Evolutionary conservation across 1,140 invertebrate species (phyloP), one percentile per base, ranked within the genome.

Genomic region (Mesaphorura yosii): DNA sequence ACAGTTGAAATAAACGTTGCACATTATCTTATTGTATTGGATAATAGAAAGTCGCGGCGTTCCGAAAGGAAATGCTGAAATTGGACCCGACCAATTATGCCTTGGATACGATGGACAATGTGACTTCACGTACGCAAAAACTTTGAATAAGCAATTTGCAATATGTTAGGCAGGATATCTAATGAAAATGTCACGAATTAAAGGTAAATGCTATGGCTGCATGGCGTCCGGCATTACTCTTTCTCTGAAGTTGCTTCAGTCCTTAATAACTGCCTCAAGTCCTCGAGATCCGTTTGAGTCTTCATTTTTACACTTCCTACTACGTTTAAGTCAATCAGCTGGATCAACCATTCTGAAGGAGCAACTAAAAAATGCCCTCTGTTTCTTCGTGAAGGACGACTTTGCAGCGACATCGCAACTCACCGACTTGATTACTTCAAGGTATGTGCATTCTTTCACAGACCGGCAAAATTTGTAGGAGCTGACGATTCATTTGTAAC

Each of bases 201-300:
- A 57, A 0, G 78, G 80, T 48, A 72, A 78, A 6, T 90, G 88
- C 68, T 90, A 89, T 65, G 87, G 87, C 0, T 91, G 88, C 66
- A 84, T 54, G 53, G 60, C 60, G 14, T 59, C 55, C 37, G 95
- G 69, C 88, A 95, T 69, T 94, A 91, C 71, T 2, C 34, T 59
- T 1, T 63, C 60, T 2, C 75, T 97, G 3, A 95, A 90, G 3
- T 66, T 97, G 19, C 72, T 98, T 28, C 76, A 90, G 39, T 90
- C 91, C n/a, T 73, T 98, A 47, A 88, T 90, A 6, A 86, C 84
- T 19, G 60, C 54, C 17, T 57, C 49, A 53, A 63, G 55, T 57
- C 54, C 57, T 27, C 19, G 57, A 34, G 57, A 57, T 51, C 57
- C 57, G 0, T 63, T 63, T 29, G 55, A 63, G 40, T 40, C 56